Base-by-base conservation (phyloP, 2,888 invertebrate species). In the Prenolepis imparis region DNA sequence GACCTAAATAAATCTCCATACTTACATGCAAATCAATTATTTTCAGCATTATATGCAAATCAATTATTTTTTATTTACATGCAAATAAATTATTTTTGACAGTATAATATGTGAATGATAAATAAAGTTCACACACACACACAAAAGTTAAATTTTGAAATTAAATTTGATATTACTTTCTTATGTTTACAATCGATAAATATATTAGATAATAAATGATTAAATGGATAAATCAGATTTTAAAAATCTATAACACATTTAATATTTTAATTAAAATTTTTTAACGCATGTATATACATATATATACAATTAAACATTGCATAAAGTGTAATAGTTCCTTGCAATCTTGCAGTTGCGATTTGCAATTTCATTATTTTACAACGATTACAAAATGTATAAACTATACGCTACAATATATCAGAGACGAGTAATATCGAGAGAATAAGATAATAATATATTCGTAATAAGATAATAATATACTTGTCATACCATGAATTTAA, bases 401-500 rank as follows among this genome's bases (percentile, higher is more conserved):
- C 44, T 32, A 61, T 44, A 21, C n/a, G 12, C 28, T 61, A 15
- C 21, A 32, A n/a, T n/a, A 32, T 73, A n/a, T 1, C 18, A 48
- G 4, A 39, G n/a, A 6, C 5, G 24, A 66, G 12, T 39, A 24
- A 41, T 36, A 41, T 41, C 21, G 4, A 63, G 1, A 36, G 1
- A 63, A 63, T 48, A 52, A 63, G 15, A 28, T 44, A 21, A 52
- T n/a, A 52, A 52, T n/a, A n/a, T 52, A 18, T 8, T 52, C 8
- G 6, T 39, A 28, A 28, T 11, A 15, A 44, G 12, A 28, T 28
- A 28, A 18, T 41, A n/a, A 66, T 64, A 75, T 28, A 6, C 15
- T 67, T 11, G 9, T 41, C 11, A 59, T 48, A 18, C 0, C n/a
- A 78, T 44, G 3, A 80, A 81, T 64, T 81, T 8, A 39, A 6